A percentile compares a stretch with the other conserved stretches of the same genome.
These are phyloP conservation scores for Antechinus stuartii DNA, from an alignment of 2,113 vertebrate genomes.

Conservation along the genomic window DNA sequence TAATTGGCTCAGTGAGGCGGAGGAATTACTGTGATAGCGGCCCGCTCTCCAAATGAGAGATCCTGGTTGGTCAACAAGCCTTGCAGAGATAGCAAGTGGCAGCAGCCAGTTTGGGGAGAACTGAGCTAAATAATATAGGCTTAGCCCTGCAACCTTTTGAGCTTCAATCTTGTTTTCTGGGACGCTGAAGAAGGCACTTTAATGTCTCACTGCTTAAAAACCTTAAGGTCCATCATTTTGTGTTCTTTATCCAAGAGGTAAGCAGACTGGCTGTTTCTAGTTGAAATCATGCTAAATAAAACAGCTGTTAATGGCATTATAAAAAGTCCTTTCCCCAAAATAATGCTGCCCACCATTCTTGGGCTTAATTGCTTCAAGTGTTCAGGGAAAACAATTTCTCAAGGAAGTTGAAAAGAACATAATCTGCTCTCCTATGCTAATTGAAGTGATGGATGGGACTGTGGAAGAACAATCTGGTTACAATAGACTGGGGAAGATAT, in stretches of 20 bases:
- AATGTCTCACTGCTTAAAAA: neutral
- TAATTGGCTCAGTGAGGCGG: neutral
- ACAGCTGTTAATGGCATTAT: conserved; percentile 32
- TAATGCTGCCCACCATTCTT: conserved; percentile 33
- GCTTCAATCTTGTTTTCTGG: neutral
- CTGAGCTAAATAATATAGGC: neutral
- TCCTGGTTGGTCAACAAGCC: neutral
- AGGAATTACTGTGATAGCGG: neutral
- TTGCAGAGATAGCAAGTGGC: neutral
- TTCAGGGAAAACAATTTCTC: conserved; percentile 47
- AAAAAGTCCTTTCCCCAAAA: conserved; percentile 24
- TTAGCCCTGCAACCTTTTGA: neutral
- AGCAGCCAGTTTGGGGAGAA: neutral
- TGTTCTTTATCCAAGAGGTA: neutral
- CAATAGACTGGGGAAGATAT: conserved; percentile 60
- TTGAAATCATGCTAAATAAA: conserved; percentile 35
- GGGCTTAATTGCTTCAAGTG: conserved; percentile 46
- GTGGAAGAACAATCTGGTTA: conserved; percentile 52
- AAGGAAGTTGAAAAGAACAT: conserved; percentile 46
- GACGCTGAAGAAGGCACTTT: neutral
- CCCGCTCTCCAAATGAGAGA: neutral
- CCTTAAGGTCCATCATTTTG: neutral
- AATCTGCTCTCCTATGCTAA: conserved; percentile 26
- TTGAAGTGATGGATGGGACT: conserved; percentile 69
- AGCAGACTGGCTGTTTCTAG: neutral